phyloP scores from a whole-genome alignment of 2,888 invertebrate species.

The Orchestes rusci region DNA sequence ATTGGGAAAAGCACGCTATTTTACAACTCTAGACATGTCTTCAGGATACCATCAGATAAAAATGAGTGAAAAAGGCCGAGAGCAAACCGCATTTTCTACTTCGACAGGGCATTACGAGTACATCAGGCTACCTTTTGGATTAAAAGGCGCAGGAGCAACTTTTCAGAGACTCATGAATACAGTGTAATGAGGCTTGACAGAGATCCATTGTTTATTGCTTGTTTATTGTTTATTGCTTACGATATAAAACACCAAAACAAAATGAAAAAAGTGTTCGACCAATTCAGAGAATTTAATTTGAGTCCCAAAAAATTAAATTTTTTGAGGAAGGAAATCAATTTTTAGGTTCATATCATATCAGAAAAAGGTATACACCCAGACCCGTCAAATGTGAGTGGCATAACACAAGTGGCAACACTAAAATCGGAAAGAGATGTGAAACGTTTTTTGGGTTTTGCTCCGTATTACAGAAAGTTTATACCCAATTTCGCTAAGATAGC shows the following conservation, averaged over 20 bases:
- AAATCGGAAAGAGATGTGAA: conserved; percentile 25
- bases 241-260: conserved; percentile 28
- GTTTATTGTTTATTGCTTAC: conserved; percentile 35
- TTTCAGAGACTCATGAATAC: conserved; percentile 1
- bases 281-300: conserved; percentile 23
- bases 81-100: background rate
- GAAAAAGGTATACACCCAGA: conserved; percentile 24
- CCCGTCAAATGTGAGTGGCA: conserved; percentile 15
- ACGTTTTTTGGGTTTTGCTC: conserved; percentile 26
- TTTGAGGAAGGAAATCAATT: conserved; percentile 24
- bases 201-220: conserved; percentile 34
- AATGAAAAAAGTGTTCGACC: conserved; percentile 27
- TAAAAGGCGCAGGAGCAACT: background rate
- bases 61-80: background rate
- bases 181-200: background rate
- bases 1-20: conserved; percentile 1
- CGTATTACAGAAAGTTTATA: conserved; percentile 19
- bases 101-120: background rate
- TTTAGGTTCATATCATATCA: conserved; percentile 23
- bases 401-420: conserved; percentile 20
- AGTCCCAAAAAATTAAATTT: no score
- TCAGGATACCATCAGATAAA: background rate
- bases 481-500: conserved; percentile 22
- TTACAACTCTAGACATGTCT: background rate
- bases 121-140: background rate